These are phyloP conservation scores for Macropus fuliginosus DNA, from an alignment of 2,797 vertebrate genomes.

Conservation along the genomic window DNA sequence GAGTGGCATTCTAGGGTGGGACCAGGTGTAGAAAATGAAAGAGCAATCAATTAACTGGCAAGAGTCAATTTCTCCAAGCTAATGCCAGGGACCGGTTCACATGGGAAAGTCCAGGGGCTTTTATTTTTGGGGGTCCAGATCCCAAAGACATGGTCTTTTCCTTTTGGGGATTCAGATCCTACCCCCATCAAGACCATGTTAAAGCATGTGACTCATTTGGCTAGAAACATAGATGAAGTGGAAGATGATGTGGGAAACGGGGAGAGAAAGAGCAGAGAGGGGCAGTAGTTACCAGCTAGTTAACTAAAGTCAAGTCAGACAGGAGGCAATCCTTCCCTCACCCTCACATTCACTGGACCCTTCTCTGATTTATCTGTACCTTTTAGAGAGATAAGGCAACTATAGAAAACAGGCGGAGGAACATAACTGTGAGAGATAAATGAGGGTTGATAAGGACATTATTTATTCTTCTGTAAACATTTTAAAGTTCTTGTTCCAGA, in stretches of 20 bases:
- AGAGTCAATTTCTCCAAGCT: too few relatives aligned
- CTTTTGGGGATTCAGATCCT: too few relatives aligned
- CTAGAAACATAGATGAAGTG: background rate
- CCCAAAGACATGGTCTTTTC: too few relatives aligned
- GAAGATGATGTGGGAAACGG: conserved; percentile 4
- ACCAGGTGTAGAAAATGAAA: too few relatives aligned
- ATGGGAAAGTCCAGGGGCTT: too few relatives aligned
- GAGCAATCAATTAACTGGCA: too few relatives aligned
- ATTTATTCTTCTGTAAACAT: background rate
- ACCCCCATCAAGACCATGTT: background rate
- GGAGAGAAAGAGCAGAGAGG: conserved; percentile 20
- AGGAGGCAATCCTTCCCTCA: background rate
- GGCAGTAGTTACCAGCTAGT: background rate
- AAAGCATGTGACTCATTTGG: fast-evolving
- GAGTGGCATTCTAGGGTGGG: too few relatives aligned
- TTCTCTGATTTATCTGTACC: conserved; percentile 35
- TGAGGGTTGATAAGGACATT: background rate
- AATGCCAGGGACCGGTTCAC: too few relatives aligned
- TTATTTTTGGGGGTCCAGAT: too few relatives aligned
- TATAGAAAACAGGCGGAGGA: conserved; percentile 16
- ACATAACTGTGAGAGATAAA: background rate
- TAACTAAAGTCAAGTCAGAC: background rate
- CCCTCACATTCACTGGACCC: background rate
- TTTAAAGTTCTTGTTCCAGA: background rate
- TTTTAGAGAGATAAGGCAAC: conserved; percentile 26